phyloP scores from a whole-genome alignment of 2,113 vertebrate genomes.

The zebrafish (Danio rerio) region GRCz12tu NC_133176.1:41232001-41232500 shows the following conservation, averaged over 20 bases:
- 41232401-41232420: constrained; percentile 21
- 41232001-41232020: not conserved
- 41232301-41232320: constrained; percentile 44
- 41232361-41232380: constrained; percentile 20
- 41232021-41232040: not conserved
- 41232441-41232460: constrained; percentile 33
- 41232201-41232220: constrained; percentile 50
- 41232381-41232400: constrained; percentile 1
- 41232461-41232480: constrained; percentile 48
- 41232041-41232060: not conserved
- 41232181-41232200: constrained; percentile 39
- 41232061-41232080: constrained; percentile 25
- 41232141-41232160: constrained; percentile 19
- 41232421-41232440: constrained; percentile 34
- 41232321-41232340: constrained; percentile 27
- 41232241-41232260: constrained; percentile 47
- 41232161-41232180: constrained; percentile 42
- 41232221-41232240: constrained; percentile 52
- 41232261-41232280: constrained; percentile 43
- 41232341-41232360: constrained; percentile 13
- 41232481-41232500: constrained; percentile 44
- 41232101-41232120: constrained; percentile 43
- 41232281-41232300: constrained; percentile 55
- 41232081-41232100: constrained; percentile 52
- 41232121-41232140: constrained; percentile 44